Evolutionary conservation across 2,113 vertebrate species (phyloP).

Genomic region (Calidris pygmaea): DNA sequence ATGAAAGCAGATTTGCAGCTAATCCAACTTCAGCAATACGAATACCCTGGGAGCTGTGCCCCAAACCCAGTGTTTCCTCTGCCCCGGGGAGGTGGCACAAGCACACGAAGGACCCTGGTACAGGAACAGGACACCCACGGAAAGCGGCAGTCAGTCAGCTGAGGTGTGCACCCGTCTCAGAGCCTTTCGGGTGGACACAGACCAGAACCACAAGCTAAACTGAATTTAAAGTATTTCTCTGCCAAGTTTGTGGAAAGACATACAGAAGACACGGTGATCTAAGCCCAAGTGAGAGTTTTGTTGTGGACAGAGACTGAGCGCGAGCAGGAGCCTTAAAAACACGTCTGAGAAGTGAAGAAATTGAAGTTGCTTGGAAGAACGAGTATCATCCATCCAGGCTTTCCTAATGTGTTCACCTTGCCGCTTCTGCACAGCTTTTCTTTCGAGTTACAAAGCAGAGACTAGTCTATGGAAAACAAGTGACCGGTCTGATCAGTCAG

Average conservation of each 20-base stretch:
- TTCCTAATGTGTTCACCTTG: background rate
- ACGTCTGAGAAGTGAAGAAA: background rate
- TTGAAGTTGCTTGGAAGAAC: background rate
- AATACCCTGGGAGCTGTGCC: rapidly evolving
- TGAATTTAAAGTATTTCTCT: background rate
- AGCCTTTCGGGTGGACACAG: background rate
- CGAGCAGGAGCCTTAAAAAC: background rate
- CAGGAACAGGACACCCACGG: background rate
- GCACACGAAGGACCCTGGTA: rapidly evolving
- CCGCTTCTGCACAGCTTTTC: background rate
- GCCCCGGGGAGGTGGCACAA: background rate
- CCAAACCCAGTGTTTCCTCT: background rate
- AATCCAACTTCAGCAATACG: background rate
- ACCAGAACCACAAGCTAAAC: background rate
- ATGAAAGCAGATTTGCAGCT: background rate
- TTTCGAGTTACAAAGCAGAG: background rate
- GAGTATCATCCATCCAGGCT: background rate
- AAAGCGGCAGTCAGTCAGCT: rapidly evolving
- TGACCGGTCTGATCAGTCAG: rapidly evolving
- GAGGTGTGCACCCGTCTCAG: rapidly evolving
- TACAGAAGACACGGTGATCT: rapidly evolving
- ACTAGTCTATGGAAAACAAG: background rate
- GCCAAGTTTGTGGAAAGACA: background rate
- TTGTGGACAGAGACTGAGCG: rapidly evolving
- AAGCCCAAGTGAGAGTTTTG: rapidly evolving